Evolutionary conservation across 2,888 invertebrate genomes (phyloP).

Genomic region (Nasonia oneida): DNA sequence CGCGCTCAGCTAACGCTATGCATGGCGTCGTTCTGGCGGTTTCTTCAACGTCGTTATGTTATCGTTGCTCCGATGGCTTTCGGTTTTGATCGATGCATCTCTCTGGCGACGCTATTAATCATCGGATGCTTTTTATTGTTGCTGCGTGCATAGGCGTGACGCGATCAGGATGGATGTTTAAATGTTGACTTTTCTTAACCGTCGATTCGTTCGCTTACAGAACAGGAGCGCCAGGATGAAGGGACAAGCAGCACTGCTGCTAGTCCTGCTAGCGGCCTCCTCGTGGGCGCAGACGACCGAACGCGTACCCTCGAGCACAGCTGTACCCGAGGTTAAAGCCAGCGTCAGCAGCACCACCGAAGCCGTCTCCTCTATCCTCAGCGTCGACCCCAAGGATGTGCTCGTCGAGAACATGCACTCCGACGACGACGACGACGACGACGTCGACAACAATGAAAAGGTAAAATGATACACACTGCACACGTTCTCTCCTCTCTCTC

Average conservation of each 20-base stretch:
- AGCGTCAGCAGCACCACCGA: conserved; percentile 40
- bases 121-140: conserved; percentile 5
- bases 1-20: too few relatives aligned
- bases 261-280: conserved; percentile 64
- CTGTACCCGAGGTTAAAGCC: neutral
- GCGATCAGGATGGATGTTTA: conserved; percentile 12
- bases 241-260: conserved; percentile 71
- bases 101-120: conserved; percentile 20
- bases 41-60: neutral
- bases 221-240: conserved; percentile 69
- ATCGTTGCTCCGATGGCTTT: neutral
- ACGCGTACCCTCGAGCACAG: neutral
- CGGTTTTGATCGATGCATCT: conserved; percentile 28
- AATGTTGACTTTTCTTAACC: neutral
- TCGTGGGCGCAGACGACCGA: conserved; percentile 46
- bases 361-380: conserved; percentile 42
- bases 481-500: too few relatives aligned
- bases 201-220: conserved; percentile 62
- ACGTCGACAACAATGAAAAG: conserved; percentile 66
- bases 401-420: conserved; percentile 72
- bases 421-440: conserved; percentile 72
- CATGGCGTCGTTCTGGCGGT: too few relatives aligned
- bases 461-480: conserved; percentile 52
- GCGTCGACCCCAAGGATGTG: conserved; percentile 67
- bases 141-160: neutral